Conservation (phyloP, 2,888 invertebrate species). For the Diploptera punctata region DNA sequence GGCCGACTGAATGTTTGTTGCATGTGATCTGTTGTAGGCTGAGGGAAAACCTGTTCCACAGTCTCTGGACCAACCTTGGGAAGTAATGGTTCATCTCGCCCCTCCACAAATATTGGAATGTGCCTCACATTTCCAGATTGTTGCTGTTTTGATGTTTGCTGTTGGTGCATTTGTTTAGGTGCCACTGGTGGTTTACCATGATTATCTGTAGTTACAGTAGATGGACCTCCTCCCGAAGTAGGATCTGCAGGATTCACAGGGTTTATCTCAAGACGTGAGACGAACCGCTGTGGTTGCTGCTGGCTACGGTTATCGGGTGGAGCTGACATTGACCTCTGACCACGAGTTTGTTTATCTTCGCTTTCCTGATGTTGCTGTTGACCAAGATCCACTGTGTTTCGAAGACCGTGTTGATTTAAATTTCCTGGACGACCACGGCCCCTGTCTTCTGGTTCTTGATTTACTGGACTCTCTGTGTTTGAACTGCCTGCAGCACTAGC, state of each 20-base stretch:
- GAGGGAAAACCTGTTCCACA: slow-evolving; percentile 34
- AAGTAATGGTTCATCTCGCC: slow-evolving; percentile 79
- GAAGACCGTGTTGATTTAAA: slow-evolving; percentile 70
- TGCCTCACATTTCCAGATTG: slow-evolving; percentile 68
- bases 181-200: slow-evolving; percentile 41
- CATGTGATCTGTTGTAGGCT: slow-evolving; percentile 31
- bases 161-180: slow-evolving; percentile 39
- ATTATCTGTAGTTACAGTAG: slow-evolving; percentile 22
- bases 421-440: slow-evolving; percentile 45
- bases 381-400: slow-evolving; percentile 82
- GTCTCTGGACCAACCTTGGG: slow-evolving; percentile 58
- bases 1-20: slow-evolving; percentile 40
- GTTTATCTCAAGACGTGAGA: slow-evolving; percentile 48
- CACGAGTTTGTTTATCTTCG: slow-evolving; percentile 62
- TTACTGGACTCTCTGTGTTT: slow-evolving; percentile 60
- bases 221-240: neutral
- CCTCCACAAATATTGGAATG: slow-evolving; percentile 89
- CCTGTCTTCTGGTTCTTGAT: slow-evolving; percentile 49
- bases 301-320: slow-evolving; percentile 62
- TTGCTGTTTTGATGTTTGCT: slow-evolving; percentile 42
- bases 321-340: slow-evolving; percentile 79
- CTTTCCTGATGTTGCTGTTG: slow-evolving; percentile 44
- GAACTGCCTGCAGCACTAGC: slow-evolving; percentile 53
- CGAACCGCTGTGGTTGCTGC: slow-evolving; percentile 51
- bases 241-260: slow-evolving; percentile 46